Evolutionary conservation across 1,140 invertebrate genomes (phyloP), one percentile per base, ranked within the genome.

Genomic region (Vanessa atalanta): DNA sequence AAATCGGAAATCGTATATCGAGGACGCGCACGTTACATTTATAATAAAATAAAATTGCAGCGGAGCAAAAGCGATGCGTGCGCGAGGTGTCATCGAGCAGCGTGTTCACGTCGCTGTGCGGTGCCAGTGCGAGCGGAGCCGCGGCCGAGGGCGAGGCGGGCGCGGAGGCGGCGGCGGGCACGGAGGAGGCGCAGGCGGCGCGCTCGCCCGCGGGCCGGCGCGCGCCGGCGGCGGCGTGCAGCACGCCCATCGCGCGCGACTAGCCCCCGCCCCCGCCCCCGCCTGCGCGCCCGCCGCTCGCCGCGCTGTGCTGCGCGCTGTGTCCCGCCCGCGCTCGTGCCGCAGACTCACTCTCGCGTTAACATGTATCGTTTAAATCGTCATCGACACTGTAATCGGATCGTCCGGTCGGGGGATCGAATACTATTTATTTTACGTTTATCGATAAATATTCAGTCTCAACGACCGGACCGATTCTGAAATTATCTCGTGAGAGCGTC

Each of bases 31-130:
- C 50, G 50, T 53, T 57, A 8, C 23, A 26, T 57, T 5, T 37
- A 14, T 12, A 31, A 61, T n/a, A 12, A 61, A 37, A 16, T 37
- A 37, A 37, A 37, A 55, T 85, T 89, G 26, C 87, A 92, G 90
- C 85, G 65, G 88, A 88, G 78, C 90, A 92, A 79, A 84, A 85
- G 63, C 86, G 90, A 15, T 90, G 81, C 82, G 90, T 92, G 71
- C 87, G 84, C 75, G 90, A 91, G 81, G 89, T 91, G 79, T 86
- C 89, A 0, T 75, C 83, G 0, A 89, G 87, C 81, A 81, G 67
- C 57, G 85, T 88, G 79, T 87, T 90, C 80, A 70, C 83, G 66
- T 81, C 90, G 9, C 73, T 90, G 78, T 84, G 87, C 78, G 82
- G 68, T 12, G 76, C 67, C 48, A 66, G 15, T 47, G 73, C 68